Base-by-base conservation (phyloP, 2,797 vertebrate species). In the Corythornis leucogaster region DNA sequence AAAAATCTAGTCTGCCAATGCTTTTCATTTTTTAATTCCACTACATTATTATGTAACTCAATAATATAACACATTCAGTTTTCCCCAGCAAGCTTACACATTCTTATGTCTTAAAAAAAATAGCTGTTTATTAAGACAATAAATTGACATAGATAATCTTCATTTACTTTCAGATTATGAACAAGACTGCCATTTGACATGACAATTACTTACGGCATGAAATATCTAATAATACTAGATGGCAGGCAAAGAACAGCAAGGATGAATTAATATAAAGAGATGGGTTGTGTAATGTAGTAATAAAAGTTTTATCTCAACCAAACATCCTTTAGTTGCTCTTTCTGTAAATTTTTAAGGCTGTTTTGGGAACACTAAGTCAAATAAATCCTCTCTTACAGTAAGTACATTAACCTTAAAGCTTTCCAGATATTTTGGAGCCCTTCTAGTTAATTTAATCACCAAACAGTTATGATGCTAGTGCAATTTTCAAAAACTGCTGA, bases 191-290 rank as follows among this genome's bases (percentile, higher is more conserved):
- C 21, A 33, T 89, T 88, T 76, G 25, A 67, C 53, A 25, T 30
- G 28, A 66, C 19, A 82, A n/a, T 82, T 45, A 55, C 22, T 91
- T 38, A 57, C 13, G 22, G 30, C 30, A 67, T 76, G 59, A 91
- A 84, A 59, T 91, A 76, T 86, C 67, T 53, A 68, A 33, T 71
- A 68, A 75, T 25, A 24, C 91, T 91, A 86, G 51, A 73, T 45
- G 30, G 51, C 85, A 88, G 24, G 62, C 30, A 45, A 83, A 91
- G 80, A 92, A 76, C 58, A 90, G 74, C 28, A 66, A 76, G 8
- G 12, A 91, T 91, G 12, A 85, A 91, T 80, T 75, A 83, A 87
- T 40, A 89, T 58, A 43, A 94, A 75, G 25, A 70, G 42, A 26
- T 45, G 6, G 7, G 2, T 35, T 92, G 25, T 70, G 18, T 64